Conservation (phyloP, 2,797 vertebrate genomes). For the Rhabdomys pumilio region DNA sequence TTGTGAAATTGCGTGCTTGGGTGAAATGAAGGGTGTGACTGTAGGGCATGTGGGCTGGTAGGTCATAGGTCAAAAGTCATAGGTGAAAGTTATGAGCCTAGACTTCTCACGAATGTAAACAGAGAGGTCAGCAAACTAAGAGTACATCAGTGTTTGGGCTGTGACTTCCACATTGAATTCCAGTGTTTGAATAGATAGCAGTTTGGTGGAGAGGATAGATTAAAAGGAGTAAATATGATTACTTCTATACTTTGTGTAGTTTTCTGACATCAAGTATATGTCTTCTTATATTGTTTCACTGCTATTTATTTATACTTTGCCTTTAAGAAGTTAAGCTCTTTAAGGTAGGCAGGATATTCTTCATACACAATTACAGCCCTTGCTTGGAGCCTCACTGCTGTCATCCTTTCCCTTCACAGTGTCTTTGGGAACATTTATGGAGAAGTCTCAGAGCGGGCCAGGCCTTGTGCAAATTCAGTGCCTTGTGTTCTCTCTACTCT, state of each 20-base stretch:
- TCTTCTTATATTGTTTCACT: neutral
- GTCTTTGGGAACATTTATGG: neutral
- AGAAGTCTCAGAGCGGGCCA: neutral
- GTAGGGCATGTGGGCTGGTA: fast-evolving
- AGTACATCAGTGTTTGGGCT: neutral
- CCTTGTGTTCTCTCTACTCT: neutral
- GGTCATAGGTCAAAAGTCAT: neutral
- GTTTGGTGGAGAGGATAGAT: neutral
- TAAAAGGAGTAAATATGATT: neutral
- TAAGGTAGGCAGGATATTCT: neutral
- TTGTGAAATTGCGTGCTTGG: neutral
- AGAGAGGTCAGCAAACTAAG: neutral
- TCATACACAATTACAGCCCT: neutral
- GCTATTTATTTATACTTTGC: neutral
- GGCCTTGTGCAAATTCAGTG: neutral
- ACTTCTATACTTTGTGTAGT: neutral
- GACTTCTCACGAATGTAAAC: neutral
- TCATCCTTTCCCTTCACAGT: neutral
- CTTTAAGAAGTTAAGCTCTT: neutral
- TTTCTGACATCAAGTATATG: neutral
- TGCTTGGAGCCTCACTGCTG: neutral
- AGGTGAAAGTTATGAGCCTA: neutral
- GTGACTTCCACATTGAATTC: neutral
- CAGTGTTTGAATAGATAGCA: neutral
- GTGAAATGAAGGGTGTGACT: neutral